Percentiles rank a stretch among this genome's conserved stretches.
Evolutionary conservation across 2,888 invertebrate species (phyloP).

Genomic region (Nemotelus nigrinus): DNA sequence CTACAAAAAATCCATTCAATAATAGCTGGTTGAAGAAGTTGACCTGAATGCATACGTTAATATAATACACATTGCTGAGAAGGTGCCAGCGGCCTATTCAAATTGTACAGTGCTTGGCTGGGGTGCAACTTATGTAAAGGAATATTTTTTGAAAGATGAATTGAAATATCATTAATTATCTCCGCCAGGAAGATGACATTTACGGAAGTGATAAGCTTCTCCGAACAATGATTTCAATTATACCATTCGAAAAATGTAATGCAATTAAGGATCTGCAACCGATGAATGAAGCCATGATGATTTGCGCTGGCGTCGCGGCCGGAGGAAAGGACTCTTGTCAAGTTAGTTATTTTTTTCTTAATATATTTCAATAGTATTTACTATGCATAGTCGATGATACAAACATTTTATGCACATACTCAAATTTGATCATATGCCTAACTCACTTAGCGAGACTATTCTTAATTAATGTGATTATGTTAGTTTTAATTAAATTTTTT

Average conservation of each 20-base stretch:
- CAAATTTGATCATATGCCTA: too few species aligned
- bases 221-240: not conserved
- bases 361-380: not conserved
- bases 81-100: too few species aligned
- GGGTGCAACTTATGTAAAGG: not conserved
- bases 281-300: not conserved
- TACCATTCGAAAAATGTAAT: not conserved
- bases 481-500: not conserved
- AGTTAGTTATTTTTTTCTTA: not conserved
- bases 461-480: not conserved
- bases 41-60: too few species aligned
- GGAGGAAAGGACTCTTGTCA: not conserved
- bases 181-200: not conserved
- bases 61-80: too few species aligned
- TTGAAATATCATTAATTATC: not conserved
- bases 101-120: not conserved
- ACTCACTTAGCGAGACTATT: too few species aligned
- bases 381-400: too few species aligned
- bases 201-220: not conserved
- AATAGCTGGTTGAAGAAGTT: too few species aligned
- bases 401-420: too few species aligned
- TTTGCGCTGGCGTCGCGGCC: not conserved
- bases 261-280: not conserved
- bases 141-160: not conserved
- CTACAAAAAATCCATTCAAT: too few species aligned